Percentiles rank a stretch among this genome's conserved stretches.
These are phyloP conservation scores for Pseudonaja textilis DNA, from an alignment of 2,113 vertebrate species.

Conservation along the genomic window DNA sequence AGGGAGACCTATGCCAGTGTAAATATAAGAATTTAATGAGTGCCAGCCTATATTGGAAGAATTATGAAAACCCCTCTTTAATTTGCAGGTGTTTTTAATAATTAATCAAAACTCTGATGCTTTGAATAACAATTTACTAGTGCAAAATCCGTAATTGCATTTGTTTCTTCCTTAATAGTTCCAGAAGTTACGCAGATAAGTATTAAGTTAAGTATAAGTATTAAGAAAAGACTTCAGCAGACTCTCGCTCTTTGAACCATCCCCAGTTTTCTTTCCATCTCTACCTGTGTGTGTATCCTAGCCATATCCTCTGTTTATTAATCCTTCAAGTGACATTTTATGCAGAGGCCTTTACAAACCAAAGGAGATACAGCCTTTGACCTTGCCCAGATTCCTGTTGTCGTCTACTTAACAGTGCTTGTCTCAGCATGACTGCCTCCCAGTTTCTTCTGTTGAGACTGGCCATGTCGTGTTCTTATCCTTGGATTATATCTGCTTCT, in stretches of 20 bases:
- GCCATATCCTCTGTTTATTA: neutral
- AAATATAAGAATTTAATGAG: neutral
- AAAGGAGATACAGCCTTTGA: neutral
- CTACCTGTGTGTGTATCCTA: neutral
- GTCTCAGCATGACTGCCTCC: neutral
- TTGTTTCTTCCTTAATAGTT: neutral
- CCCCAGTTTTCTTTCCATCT: neutral
- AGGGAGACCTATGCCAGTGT: neutral
- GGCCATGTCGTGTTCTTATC: neutral
- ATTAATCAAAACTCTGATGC: neutral
- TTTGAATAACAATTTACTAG: neutral
- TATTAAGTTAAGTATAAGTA: too few relatives aligned
- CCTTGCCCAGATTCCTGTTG: neutral
- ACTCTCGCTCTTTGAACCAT: neutral
- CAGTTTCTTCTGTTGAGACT: conserved; percentile 16
- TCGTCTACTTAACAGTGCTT: neutral
- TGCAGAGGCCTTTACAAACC: neutral
- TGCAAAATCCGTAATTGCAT: neutral
- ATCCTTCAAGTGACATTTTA: neutral
- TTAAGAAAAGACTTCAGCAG: neutral
- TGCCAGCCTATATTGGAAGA: neutral
- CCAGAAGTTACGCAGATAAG: neutral
- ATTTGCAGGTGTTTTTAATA: neutral
- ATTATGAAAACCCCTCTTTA: neutral
- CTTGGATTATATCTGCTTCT: neutral